Percentiles rank a stretch among this genome's conserved stretches.
phyloP scores from a whole-genome alignment of 2,113 vertebrate species.

The Ophthalmotilapia sp. region DNA sequence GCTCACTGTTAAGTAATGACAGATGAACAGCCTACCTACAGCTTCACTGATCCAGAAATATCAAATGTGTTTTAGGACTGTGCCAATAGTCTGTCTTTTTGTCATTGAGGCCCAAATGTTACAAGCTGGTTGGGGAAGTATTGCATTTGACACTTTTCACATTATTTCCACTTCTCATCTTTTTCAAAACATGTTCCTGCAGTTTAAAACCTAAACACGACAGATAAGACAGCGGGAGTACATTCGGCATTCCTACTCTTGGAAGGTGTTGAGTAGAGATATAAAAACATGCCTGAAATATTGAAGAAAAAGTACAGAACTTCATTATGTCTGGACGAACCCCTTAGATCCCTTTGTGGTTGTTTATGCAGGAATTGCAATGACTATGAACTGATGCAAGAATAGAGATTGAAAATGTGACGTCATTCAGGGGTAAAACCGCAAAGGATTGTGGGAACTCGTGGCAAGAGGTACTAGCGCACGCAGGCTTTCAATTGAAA shows the following conservation, averaged over 20 bases:
- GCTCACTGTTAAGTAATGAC: constrained; percentile 52
- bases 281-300: background rate
- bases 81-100: constrained; percentile 58
- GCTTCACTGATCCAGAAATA: constrained; percentile 55
- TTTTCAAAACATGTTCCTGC: background rate
- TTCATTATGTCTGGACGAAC: background rate
- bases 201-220: background rate
- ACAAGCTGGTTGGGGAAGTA: background rate
- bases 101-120: constrained; percentile 61
- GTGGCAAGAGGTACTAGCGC: too few relatives aligned
- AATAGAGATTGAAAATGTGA: background rate
- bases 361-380: background rate
- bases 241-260: background rate
- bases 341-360: background rate
- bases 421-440: too few relatives aligned
- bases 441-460: too few relatives aligned
- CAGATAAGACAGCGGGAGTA: background rate
- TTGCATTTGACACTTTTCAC: background rate
- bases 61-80: constrained; percentile 41
- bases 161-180: background rate
- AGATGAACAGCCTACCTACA: constrained; percentile 63
- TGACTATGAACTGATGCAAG: background rate
- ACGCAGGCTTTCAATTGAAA: too few relatives aligned
- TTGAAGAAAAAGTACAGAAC: background rate
- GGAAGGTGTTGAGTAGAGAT: background rate